phyloP scores from a whole-genome alignment of 1,140 invertebrate species.

The Brachionus manjavacas region DNA sequence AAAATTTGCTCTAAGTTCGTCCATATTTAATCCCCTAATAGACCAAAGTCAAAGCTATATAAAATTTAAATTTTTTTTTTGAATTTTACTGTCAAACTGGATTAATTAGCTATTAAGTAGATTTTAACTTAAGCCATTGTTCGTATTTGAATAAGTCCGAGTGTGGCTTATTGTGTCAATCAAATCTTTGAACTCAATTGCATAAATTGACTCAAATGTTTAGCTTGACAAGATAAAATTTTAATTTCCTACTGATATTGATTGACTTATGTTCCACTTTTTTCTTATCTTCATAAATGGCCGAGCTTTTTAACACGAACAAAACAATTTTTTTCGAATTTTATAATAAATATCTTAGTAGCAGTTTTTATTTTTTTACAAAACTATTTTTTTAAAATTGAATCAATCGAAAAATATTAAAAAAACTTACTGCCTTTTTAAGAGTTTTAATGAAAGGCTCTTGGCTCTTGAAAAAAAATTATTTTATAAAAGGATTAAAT shows the following conservation, averaged over 20 bases:
- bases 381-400: too few species aligned
- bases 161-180: neutral
- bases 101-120: slow-evolving; percentile 21
- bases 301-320: neutral
- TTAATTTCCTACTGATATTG: neutral
- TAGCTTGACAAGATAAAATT: neutral
- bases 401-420: too few species aligned
- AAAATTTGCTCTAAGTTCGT: neutral
- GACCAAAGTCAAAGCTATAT: slow-evolving; percentile 29
- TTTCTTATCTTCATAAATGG: neutral
- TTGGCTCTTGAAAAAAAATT: too few species aligned
- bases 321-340: neutral
- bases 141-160: neutral
- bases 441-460: too few species aligned
- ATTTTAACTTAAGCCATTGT: neutral
- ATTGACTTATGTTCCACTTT: neutral
- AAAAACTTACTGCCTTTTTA: too few species aligned
- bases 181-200: neutral
- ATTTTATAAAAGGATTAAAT: too few species aligned
- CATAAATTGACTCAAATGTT: neutral
- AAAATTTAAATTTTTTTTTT: slow-evolving; percentile 21
- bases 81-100: slow-evolving; percentile 23
- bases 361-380: neutral
- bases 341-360: neutral
- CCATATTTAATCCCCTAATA: neutral